Percentiles rank a stretch among this genome's conserved stretches.
Conservation (phyloP, 2,113 vertebrate species). For the Antennarius striatus region DNA sequence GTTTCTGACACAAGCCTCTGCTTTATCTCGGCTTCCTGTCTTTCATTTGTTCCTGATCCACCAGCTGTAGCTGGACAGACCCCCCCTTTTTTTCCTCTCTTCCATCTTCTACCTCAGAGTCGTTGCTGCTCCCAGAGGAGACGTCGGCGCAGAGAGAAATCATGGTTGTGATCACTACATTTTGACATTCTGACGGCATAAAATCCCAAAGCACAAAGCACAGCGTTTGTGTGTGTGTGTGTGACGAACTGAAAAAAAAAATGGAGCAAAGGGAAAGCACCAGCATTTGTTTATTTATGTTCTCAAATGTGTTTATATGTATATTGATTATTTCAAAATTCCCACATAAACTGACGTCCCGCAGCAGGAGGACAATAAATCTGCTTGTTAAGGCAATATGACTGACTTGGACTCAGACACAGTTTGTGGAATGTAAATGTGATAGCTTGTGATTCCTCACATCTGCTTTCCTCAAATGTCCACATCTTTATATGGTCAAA, state of each 20-base stretch:
- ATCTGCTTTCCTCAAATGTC: conserved; percentile 58
- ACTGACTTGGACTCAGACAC: conserved; percentile 33
- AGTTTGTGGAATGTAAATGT: conserved; percentile 58
- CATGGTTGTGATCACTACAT: conserved; percentile 36
- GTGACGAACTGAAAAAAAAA: conserved; percentile 5
- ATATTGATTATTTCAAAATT: conserved; percentile 26
- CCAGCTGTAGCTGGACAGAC: conserved; percentile 25
- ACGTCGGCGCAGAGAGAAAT: conserved; percentile 51
- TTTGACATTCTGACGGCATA: conserved; percentile 29
- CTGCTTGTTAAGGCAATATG: conserved; percentile 54
- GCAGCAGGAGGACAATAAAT: conserved; percentile 42
- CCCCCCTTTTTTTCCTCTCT: conserved; percentile 12
- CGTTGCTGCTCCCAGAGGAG: conserved; percentile 33
- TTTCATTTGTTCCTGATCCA: conserved; percentile 46
- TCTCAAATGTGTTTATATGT: neutral
- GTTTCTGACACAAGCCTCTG: conserved; percentile 45
- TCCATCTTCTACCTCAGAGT: conserved; percentile 30
- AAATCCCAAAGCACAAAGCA: conserved; percentile 16
- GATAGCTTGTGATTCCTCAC: conserved; percentile 63
- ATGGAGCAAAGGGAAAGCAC: neutral
- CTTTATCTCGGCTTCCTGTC: conserved; percentile 55
- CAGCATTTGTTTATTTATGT: conserved; percentile 34
- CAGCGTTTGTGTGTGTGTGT: conserved; percentile 3
- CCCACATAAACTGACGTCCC: conserved; percentile 16
- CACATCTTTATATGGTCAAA: conserved; percentile 69